These are phyloP conservation scores for Pristionchus exspectatus DNA, from an alignment of 2,888 invertebrate species.

Conservation along the genomic window DNA sequence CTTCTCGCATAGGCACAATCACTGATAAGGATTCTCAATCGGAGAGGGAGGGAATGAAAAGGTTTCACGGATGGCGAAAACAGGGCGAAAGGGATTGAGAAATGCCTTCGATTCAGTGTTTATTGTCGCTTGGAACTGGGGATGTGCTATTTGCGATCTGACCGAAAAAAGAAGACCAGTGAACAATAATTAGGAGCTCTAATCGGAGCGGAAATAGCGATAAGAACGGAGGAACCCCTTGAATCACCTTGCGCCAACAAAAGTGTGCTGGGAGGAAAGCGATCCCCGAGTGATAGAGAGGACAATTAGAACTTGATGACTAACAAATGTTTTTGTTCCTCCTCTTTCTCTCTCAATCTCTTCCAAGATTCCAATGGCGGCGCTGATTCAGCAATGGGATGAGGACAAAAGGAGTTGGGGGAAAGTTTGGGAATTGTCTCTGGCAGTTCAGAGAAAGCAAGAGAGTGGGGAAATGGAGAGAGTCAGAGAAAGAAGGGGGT, in stretches of 20 bases:
- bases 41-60: neutral
- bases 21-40: neutral
- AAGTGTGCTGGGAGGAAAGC: neutral
- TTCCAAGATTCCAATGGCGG: constrained; percentile 8
- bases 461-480: neutral
- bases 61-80: constrained; percentile 3
- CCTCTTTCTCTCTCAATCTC: neutral
- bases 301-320: constrained; percentile 11
- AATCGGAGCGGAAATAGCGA: too few relatives aligned
- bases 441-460: neutral
- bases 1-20: neutral
- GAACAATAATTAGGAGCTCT: too few relatives aligned
- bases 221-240: neutral
- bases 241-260: neutral
- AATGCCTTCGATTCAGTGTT: neutral
- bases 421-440: neutral
- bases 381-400: neutral
- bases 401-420: constrained; percentile 14
- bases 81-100: neutral
- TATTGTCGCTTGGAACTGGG: too few relatives aligned
- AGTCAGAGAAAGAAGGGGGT: neutral
- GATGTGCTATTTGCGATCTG: too few relatives aligned
- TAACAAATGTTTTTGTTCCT: neutral
- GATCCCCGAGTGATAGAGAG: neutral
- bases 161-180: too few relatives aligned